phyloP scores from a whole-genome alignment of 2,113 vertebrate species.

The Empidonax alnorum region DNA sequence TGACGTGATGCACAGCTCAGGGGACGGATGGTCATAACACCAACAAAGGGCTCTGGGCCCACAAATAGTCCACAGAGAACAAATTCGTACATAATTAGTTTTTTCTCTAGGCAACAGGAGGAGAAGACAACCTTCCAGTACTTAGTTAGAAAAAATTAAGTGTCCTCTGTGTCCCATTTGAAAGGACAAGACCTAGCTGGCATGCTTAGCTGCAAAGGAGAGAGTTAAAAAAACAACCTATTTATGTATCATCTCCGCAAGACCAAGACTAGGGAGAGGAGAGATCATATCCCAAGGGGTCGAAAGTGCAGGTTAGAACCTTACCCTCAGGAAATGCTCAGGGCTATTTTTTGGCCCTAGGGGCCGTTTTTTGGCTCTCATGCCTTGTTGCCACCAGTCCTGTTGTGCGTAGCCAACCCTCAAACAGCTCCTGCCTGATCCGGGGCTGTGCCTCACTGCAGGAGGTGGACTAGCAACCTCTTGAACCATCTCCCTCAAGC shows the following conservation, averaged over 20 bases:
- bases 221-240: not conserved
- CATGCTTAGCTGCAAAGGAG: not conserved
- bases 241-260: not conserved
- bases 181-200: not conserved
- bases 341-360: not conserved
- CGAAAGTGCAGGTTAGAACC: not conserved
- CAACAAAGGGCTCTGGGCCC: not conserved
- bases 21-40: rapidly evolving
- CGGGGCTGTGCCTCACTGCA: not conserved
- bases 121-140: not conserved
- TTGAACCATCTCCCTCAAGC: slow-evolving; percentile 25
- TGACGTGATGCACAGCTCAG: rapidly evolving
- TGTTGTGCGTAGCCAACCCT: rapidly evolving
- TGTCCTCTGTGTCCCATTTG: not conserved
- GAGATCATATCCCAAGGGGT: not conserved
- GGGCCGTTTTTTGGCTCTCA: not conserved
- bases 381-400: not conserved
- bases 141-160: slow-evolving; percentile 2
- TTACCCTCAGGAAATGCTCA: not conserved
- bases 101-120: slow-evolving; percentile 45
- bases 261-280: not conserved
- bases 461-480: slow-evolving; percentile 21
- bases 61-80: not conserved
- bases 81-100: not conserved
- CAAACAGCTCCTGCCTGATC: not conserved